A percentile compares a stretch with the other conserved stretches of the same genome.
phyloP scores from a whole-genome alignment of 2,888 invertebrate genomes.

The Orthosia gothica region DNA sequence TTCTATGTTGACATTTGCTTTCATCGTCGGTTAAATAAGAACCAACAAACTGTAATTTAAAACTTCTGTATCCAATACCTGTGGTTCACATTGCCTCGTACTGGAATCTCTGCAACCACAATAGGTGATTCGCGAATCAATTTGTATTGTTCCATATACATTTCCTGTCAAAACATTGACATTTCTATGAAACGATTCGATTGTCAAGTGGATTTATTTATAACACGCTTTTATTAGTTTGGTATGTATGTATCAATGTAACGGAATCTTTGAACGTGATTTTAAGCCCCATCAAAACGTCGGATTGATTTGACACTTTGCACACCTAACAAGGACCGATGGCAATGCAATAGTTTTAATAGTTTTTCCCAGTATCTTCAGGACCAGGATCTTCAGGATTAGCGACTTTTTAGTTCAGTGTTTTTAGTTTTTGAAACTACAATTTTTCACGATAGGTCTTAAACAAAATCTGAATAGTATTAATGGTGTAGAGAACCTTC shows the following conservation, averaged over 20 bases:
- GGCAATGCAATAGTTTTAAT: too few species aligned
- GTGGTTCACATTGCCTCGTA: conserved; percentile 29
- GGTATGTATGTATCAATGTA: too few species aligned
- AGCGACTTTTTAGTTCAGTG: too few species aligned
- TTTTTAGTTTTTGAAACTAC: too few species aligned
- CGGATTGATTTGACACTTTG: too few species aligned
- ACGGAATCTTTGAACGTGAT: too few species aligned
- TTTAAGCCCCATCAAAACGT: too few species aligned
- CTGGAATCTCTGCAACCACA: conserved; percentile 46
- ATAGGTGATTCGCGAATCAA: conserved; percentile 53
- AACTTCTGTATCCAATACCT: conserved; percentile 61
- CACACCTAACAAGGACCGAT: too few species aligned
- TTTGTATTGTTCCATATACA: conserved; percentile 28
- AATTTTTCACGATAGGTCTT: too few species aligned
- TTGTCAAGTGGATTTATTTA: background rate
- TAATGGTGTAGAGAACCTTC: background rate
- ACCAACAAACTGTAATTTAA: conserved; percentile 70
- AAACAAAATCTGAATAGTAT: background rate
- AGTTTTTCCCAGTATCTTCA: too few species aligned
- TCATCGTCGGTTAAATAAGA: background rate
- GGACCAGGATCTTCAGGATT: too few species aligned
- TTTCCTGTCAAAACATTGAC: conserved; percentile 39
- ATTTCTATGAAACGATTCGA: conserved; percentile 7
- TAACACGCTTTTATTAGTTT: too few species aligned
- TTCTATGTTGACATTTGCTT: background rate